Percentiles rank a stretch among this genome's conserved stretches.
Conservation (phyloP, 2,888 invertebrate genomes). For the Drosophila mettleri region DNA sequence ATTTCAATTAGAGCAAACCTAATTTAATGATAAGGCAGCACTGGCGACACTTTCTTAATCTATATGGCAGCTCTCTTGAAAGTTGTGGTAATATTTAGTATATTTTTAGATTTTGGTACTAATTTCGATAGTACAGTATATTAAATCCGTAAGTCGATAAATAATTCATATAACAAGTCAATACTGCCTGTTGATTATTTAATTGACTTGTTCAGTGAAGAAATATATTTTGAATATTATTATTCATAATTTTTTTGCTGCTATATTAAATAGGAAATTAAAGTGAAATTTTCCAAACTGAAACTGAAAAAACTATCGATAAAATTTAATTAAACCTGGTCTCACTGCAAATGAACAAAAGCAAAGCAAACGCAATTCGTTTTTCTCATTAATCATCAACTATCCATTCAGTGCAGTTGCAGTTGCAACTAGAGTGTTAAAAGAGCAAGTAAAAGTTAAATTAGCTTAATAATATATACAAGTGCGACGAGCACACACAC, state of each 20-base stretch:
- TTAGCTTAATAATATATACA: constrained; percentile 8
- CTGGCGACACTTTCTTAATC: background rate
- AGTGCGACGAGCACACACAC: constrained; percentile 14
- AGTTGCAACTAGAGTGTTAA: constrained; percentile 38
- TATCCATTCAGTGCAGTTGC: constrained; percentile 51
- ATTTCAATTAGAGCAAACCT: background rate
- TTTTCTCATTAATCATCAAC: constrained; percentile 50
- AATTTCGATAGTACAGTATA: no score
- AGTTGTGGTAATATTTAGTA: background rate
- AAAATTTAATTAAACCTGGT: background rate
- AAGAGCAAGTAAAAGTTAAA: constrained; percentile 17
- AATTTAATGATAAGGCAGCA: constrained; percentile 19
- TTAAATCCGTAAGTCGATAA: no score
- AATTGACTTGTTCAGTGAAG: no score
- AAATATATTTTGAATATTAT: no score
- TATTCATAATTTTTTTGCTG: no score
- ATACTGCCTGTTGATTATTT: no score
- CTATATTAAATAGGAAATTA: background rate
- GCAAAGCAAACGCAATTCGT: constrained; percentile 41
- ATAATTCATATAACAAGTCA: no score
- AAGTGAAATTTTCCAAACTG: background rate
- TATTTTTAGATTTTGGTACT: no score
- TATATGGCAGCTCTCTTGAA: constrained; percentile 7
- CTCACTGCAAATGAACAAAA: constrained; percentile 38
- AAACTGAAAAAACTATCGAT: constrained; percentile 22